Conservation (phyloP, 2,113 vertebrate genomes). For the Gallinago media region DNA sequence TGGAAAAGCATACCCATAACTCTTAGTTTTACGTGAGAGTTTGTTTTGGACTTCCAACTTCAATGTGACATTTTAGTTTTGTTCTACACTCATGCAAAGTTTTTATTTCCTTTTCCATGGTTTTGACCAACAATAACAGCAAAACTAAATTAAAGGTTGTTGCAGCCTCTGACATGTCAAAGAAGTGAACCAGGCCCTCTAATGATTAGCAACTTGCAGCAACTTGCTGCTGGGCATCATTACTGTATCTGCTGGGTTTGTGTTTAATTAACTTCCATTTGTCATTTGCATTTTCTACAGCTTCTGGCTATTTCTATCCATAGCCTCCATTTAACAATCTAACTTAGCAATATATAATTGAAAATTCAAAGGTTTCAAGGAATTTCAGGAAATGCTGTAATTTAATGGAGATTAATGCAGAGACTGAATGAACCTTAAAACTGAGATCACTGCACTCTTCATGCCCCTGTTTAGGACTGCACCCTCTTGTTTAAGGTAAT, state of each 20-base stretch:
- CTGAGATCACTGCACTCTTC: not conserved
- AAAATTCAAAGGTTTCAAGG: slow-evolving; percentile 42
- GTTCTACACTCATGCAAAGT: not conserved
- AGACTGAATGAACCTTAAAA: slow-evolving; percentile 42
- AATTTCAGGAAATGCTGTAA: slow-evolving; percentile 31
- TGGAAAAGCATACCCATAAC: not conserved
- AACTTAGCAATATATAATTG: slow-evolving; percentile 49
- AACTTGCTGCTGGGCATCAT: slow-evolving; percentile 16
- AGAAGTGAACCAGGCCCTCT: slow-evolving; percentile 1
- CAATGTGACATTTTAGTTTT: not conserved
- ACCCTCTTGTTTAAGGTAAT: not conserved
- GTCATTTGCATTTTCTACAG: slow-evolving; percentile 21
- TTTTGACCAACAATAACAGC: not conserved
- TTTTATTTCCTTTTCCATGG: not conserved
- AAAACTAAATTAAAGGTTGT: slow-evolving; percentile 11
- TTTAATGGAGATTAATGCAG: slow-evolving; percentile 40
- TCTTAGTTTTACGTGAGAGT: not conserved
- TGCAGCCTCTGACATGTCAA: not conserved
- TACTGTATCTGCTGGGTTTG: slow-evolving; percentile 4
- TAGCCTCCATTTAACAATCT: slow-evolving; percentile 54
- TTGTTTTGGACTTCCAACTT: slow-evolving; percentile 1
- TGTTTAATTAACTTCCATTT: slow-evolving; percentile 55
- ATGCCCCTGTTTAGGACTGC: not conserved
- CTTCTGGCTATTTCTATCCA: slow-evolving; percentile 38
- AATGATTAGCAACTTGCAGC: slow-evolving; percentile 40